A percentile compares a stretch with the other conserved stretches of the same genome.
Evolutionary conservation across 2,888 invertebrate species (phyloP).

Genomic region (Scaptomyza caliginosa): DNA sequence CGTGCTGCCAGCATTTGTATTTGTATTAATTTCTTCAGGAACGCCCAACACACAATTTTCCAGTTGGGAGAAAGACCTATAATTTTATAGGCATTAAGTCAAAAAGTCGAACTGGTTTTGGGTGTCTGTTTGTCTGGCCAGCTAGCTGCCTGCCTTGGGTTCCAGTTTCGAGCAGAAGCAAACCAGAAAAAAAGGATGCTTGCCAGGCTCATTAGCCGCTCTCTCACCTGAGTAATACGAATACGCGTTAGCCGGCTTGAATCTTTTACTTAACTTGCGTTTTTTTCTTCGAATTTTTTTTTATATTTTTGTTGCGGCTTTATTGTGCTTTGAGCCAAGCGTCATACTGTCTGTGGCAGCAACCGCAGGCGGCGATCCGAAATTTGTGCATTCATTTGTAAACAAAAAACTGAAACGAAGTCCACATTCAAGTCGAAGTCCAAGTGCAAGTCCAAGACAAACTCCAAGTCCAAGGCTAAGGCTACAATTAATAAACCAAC

Average conservation of each 20-base stretch:
- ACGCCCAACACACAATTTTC: constrained; percentile 73
- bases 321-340: constrained; percentile 49
- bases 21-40: constrained; percentile 73
- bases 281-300: too few species aligned
- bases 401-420: constrained; percentile 54
- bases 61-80: constrained; percentile 63
- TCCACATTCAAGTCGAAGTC: neutral
- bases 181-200: constrained; percentile 54
- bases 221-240: constrained; percentile 63
- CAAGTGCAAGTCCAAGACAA: neutral
- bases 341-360: constrained; percentile 78
- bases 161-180: constrained; percentile 8
- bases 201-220: constrained; percentile 60
- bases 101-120: constrained; percentile 66
- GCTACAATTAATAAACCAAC: constrained; percentile 72
- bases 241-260: constrained; percentile 48
- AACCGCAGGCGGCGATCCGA: constrained; percentile 65
- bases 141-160: neutral
- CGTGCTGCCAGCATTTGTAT: constrained; percentile 56
- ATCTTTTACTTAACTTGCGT: constrained; percentile 15
- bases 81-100: constrained; percentile 75
- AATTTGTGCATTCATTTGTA: constrained; percentile 79
- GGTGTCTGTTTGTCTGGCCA: constrained; percentile 54
- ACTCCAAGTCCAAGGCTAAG: constrained; percentile 64
- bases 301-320: constrained; percentile 29